Conservation (phyloP, 2,888 invertebrate species). For the Abrostola triplasia region DNA sequence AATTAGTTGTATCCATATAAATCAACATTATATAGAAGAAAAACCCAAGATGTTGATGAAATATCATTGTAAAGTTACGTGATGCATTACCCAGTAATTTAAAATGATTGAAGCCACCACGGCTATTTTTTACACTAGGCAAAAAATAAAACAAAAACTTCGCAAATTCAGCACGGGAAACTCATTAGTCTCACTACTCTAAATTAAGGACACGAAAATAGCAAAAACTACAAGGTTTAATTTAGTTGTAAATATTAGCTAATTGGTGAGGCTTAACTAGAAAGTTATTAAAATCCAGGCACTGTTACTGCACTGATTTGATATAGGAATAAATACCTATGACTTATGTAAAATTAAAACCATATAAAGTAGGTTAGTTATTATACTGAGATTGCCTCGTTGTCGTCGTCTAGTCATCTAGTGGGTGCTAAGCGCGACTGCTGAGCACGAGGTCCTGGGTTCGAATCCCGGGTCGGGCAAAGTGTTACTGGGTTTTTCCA, state of each 20-base stretch:
- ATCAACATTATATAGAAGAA: constrained; percentile 1
- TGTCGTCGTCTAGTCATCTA: too few relatives aligned
- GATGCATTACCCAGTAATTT: constrained; percentile 12
- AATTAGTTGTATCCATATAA: neutral
- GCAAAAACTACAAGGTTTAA: constrained; percentile 6
- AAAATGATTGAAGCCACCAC: constrained; percentile 12
- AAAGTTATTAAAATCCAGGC: neutral
- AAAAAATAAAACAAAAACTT: constrained; percentile 4
- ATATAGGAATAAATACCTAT: neutral
- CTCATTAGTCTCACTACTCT: constrained; percentile 5
- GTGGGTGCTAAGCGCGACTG: too few relatives aligned
- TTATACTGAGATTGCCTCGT: too few relatives aligned
- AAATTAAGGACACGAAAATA: constrained; percentile 13
- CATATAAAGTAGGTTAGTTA: too few relatives aligned
- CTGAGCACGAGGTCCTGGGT: too few relatives aligned
- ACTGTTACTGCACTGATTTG: neutral
- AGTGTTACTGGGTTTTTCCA: too few relatives aligned
- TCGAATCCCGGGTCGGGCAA: too few relatives aligned
- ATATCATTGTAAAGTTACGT: constrained; percentile 66
- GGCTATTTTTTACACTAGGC: constrained; percentile 1
- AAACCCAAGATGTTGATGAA: constrained; percentile 57
- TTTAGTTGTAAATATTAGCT: neutral
- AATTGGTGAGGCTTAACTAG: neutral
- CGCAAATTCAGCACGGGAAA: neutral
- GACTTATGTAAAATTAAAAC: too few relatives aligned